Conservation (phyloP, 2,113 vertebrate species). For the rat (Rattus norvegicus) region DNA sequence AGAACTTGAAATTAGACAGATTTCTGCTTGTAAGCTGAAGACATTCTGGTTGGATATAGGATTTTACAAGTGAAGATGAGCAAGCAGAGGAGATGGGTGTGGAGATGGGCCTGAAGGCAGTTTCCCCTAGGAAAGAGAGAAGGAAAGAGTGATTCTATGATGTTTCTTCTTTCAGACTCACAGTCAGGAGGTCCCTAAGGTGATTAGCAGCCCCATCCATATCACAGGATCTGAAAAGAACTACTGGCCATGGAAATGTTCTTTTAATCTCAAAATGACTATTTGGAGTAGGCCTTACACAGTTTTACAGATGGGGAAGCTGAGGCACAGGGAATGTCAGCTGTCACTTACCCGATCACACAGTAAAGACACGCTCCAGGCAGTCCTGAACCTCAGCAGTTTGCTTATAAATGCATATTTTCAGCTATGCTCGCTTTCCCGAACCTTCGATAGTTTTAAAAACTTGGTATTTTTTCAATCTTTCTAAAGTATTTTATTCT, state of each 20-base stretch:
- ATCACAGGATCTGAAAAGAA: not conserved
- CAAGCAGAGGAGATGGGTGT: not conserved
- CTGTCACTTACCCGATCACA: not conserved
- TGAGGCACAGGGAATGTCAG: not conserved
- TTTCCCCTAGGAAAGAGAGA: not conserved
- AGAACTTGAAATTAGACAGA: not conserved
- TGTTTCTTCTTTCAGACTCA: not conserved
- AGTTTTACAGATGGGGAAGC: not conserved
- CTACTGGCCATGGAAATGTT: not conserved
- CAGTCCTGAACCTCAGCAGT: no score
- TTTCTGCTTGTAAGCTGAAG: not conserved
- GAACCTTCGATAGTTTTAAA: not conserved
- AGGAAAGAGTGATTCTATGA: not conserved
- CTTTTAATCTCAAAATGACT: not conserved
- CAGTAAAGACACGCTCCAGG: accelerated
- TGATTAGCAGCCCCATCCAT: not conserved
- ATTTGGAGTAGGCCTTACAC: not conserved
- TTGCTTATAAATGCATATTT: not conserved
- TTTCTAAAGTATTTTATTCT: slow-evolving; percentile 35
- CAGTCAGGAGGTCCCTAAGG: not conserved
- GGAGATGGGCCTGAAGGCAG: not conserved
- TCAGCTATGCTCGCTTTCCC: not conserved
- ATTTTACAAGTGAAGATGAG: not conserved
- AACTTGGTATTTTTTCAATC: not conserved
- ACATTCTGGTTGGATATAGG: no score